A percentile compares a stretch with the other conserved stretches of the same genome.
These are phyloP conservation scores for Epistrophe eligans DNA, from an alignment of 2,888 invertebrate species.

Conservation along the genomic window DNA sequence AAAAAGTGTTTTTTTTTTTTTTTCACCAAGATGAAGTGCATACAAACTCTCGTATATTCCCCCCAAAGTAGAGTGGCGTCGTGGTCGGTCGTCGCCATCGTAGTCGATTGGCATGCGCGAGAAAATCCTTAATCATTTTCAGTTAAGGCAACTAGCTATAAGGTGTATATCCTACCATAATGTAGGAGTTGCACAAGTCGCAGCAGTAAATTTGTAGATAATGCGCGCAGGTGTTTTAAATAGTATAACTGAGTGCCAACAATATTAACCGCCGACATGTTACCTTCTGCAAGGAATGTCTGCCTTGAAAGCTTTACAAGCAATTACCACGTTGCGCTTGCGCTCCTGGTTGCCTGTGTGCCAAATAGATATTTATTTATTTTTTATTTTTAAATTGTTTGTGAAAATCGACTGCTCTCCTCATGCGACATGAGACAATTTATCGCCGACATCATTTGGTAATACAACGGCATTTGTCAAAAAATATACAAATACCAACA, in stretches of 20 bases:
- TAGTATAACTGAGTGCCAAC: conserved; percentile 58
- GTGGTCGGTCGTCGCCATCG: not conserved
- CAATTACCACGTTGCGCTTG: conserved; percentile 65
- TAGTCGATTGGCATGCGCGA: not conserved
- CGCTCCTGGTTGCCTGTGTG: conserved; percentile 52
- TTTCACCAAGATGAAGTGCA: not conserved
- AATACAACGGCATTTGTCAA: conserved; percentile 70
- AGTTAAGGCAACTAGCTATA: conserved; percentile 41
- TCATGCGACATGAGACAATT: conserved; percentile 67
- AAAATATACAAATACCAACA: conserved; percentile 20
- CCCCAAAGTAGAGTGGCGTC: not conserved
- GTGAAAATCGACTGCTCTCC: conserved; percentile 27
- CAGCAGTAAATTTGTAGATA: conserved; percentile 66
- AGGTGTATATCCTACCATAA: conserved; percentile 35
- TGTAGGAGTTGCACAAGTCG: conserved; percentile 62
- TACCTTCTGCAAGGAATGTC: conserved; percentile 49
- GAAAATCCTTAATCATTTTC: conserved; percentile 67
- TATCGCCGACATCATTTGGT: conserved; percentile 71
- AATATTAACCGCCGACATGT: conserved; percentile 50
- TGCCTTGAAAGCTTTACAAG: conserved; percentile 60
- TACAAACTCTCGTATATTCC: not conserved
- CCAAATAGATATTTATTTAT: conserved; percentile 41
- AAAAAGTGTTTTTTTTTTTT: conserved; percentile 20
- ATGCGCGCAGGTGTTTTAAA: conserved; percentile 71
- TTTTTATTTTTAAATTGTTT: conserved; percentile 30